Conservation (phyloP, 2,113 vertebrate genomes). For the Lasiurus borealis region DNA sequence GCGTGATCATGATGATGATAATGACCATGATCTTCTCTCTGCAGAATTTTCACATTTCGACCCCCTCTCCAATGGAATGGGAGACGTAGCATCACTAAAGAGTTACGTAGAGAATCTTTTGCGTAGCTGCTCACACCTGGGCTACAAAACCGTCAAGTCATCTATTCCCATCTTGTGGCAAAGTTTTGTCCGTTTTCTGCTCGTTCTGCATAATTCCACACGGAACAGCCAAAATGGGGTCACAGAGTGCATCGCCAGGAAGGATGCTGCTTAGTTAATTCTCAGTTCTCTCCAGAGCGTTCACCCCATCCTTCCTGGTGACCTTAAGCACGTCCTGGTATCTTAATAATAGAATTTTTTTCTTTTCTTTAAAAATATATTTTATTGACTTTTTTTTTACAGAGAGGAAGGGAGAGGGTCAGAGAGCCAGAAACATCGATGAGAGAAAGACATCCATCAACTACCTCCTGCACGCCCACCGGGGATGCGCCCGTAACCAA, state of each 20-base stretch:
- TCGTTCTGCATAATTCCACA: slow-evolving; percentile 6
- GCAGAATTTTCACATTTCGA: not conserved
- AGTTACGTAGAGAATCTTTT: not conserved
- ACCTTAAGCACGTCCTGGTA: slow-evolving; percentile 31
- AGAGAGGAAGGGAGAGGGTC: no score
- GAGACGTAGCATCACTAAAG: not conserved
- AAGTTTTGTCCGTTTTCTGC: slow-evolving; percentile 6
- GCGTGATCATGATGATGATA: not conserved
- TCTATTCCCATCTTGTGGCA: not conserved
- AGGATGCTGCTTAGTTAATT: not conserved
- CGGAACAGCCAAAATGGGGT: slow-evolving; percentile 5
- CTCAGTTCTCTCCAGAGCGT: not conserved
- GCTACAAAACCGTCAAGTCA: not conserved
- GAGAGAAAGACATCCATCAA: no score
- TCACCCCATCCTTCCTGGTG: not conserved
- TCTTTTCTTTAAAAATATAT: not conserved
- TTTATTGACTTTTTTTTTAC: no score
- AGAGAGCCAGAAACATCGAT: no score
- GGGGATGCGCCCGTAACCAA: no score
- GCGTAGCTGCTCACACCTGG: not conserved
- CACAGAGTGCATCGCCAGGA: not conserved
- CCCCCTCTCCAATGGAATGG: not conserved
- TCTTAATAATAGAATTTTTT: slow-evolving; percentile 52
- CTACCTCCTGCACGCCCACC: no score
- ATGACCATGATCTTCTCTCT: not conserved